Evolutionary conservation across 2,113 vertebrate species (phyloP), one percentile per base, ranked within the genome.

Genomic region (Dryoscopus gambensis): DNA sequence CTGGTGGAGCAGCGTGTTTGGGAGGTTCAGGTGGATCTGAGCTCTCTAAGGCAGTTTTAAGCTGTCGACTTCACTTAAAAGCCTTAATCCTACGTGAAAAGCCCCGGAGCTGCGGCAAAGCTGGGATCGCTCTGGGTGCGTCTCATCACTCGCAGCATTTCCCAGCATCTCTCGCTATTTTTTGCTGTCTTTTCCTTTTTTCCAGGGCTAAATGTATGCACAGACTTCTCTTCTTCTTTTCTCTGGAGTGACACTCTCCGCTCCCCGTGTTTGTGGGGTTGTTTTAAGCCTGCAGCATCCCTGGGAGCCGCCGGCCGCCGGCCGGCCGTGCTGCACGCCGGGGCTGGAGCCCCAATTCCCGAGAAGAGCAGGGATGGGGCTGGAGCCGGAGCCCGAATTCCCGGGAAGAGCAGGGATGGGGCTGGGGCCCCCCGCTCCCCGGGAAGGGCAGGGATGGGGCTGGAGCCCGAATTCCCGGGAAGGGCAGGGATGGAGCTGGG

Each of bases 221-320:
- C 4, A 3, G 3, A 11, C 37, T 39, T 57, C 2, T 18, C 55
- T 1, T 31, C 31, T 42, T 18, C 76, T 65, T 30, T 47, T 23
- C 76, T 35, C 68, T 17, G 67, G 10, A 74, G 57, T 1, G 33
- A 17, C 30, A 0, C 40, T 9, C 27, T 44, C 24, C 0, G 1
- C 37, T 80, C 19, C 24, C 24, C 1, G 23, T 1, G 2, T 31
- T 35, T 25, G 65, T 56, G 78, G 84, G 6, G 2, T 4, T 16
- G 55, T 12, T 67, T 9, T 10, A 11, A 65, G 5, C 21, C 30
- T 7, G 28, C 46, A 64, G 49, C 70, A 40, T 56, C 65, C 2
- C 25, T 22, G 92, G 76, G 89, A 95, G 95, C 87, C 95, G 37
- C 95, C 97, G 97, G 92, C n/a, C 18, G 78, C 89, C 63, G 30